Conservation (phyloP, 2,888 invertebrate genomes). For the Diachrysia chrysitis region DNA sequence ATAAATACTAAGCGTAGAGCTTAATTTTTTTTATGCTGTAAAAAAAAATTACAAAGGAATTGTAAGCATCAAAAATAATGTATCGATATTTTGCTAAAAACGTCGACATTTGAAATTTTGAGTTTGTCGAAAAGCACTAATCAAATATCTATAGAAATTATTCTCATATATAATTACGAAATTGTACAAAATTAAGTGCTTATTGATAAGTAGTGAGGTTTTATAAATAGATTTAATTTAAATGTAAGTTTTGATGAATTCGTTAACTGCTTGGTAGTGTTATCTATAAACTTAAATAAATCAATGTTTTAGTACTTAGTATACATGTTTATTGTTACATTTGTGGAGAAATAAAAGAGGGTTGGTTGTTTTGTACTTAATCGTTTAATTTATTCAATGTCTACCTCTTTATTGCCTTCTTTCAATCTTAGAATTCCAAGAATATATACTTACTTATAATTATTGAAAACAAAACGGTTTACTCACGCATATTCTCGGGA, state of each 20-base stretch:
- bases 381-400: slow-evolving; percentile 27
- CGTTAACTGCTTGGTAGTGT: slow-evolving; percentile 52
- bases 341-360: slow-evolving; percentile 68
- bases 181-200: slow-evolving; percentile 44
- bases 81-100: slow-evolving; percentile 18
- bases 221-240: slow-evolving; percentile 45
- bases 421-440: not conserved
- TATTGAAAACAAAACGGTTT: too few species aligned
- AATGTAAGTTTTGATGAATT: slow-evolving; percentile 29
- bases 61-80: too few species aligned
- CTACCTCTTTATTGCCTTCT: not conserved
- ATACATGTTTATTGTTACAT: slow-evolving; percentile 58
- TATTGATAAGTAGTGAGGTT: slow-evolving; percentile 23
- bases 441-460: too few species aligned
- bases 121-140: slow-evolving; percentile 61
- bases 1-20: too few species aligned
- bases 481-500: too few species aligned
- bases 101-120: slow-evolving; percentile 68
- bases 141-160: slow-evolving; percentile 37
- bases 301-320: slow-evolving; percentile 55
- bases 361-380: slow-evolving; percentile 63
- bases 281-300: slow-evolving; percentile 31
- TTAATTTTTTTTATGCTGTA: too few species aligned
- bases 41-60: too few species aligned
- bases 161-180: slow-evolving; percentile 14